phyloP scores from a whole-genome alignment of 2,888 invertebrate species.

The Agriopis aurantiaria region DNA sequence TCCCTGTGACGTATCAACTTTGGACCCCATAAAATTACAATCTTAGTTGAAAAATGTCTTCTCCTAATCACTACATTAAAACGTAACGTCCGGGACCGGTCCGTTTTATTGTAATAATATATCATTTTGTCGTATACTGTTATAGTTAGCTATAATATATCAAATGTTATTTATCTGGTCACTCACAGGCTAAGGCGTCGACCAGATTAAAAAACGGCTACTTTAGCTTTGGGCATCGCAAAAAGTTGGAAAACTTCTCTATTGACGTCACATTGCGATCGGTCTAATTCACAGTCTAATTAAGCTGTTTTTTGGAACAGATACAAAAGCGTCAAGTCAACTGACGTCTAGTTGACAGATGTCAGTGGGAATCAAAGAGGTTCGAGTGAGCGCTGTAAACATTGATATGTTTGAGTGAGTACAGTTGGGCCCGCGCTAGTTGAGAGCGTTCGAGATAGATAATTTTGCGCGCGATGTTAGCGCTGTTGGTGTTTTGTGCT shows the following conservation, averaged over 20 bases:
- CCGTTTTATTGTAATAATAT: conserved; percentile 72
- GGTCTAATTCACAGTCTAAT: conserved; percentile 20
- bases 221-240: conserved; percentile 24
- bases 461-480: neutral
- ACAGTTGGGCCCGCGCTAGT: neutral
- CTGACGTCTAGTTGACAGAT: conserved; percentile 39
- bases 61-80: conserved; percentile 77
- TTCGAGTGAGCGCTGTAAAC: conserved; percentile 31
- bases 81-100: conserved; percentile 71
- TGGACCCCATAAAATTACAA: conserved; percentile 49
- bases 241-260: conserved; percentile 34
- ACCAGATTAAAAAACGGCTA: conserved; percentile 50
- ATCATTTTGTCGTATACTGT: conserved; percentile 74
- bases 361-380: conserved; percentile 42
- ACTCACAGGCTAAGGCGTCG: conserved; percentile 64
- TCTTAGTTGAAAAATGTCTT: conserved; percentile 71
- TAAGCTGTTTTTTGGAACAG: conserved; percentile 29
- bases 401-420: conserved; percentile 37
- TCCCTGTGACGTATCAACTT: conserved; percentile 62
- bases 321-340: conserved; percentile 26
- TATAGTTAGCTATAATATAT: conserved; percentile 71
- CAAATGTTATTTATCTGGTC: conserved; percentile 79
- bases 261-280: conserved; percentile 34
- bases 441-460: neutral
- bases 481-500: neutral